Conservation (phyloP, 2,113 vertebrate species). For the Hippolais icterina region DNA sequence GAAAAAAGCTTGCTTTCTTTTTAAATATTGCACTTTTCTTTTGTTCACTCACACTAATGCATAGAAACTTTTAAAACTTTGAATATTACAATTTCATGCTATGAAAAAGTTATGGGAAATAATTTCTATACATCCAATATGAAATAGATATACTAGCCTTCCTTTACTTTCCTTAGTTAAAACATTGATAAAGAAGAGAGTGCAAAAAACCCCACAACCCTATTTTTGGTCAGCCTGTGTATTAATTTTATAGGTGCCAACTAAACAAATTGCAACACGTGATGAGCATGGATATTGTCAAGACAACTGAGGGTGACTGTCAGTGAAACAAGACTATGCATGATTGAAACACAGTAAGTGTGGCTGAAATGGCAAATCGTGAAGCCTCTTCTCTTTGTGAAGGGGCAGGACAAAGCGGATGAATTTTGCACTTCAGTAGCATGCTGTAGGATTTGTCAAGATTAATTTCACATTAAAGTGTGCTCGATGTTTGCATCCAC, state of each 20-base stretch:
- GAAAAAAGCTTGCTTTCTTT: slow-evolving; percentile 58
- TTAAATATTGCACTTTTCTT: slow-evolving; percentile 79
- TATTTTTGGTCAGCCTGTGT: slow-evolving; percentile 72
- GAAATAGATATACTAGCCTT: slow-evolving; percentile 62
- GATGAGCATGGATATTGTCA: slow-evolving; percentile 34
- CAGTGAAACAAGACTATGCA: slow-evolving; percentile 49
- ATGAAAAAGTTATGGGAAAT: slow-evolving; percentile 63
- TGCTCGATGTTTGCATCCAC: slow-evolving; percentile 67
- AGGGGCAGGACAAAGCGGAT: slow-evolving; percentile 36
- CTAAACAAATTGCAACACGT: slow-evolving; percentile 14
- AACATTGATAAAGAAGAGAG: slow-evolving; percentile 67
- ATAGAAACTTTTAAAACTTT: slow-evolving; percentile 71
- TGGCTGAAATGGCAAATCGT: slow-evolving; percentile 54
- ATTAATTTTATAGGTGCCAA: slow-evolving; percentile 29
- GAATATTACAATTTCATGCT: slow-evolving; percentile 60
- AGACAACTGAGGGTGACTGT: slow-evolving; percentile 57
- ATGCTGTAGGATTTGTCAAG: slow-evolving; percentile 70
- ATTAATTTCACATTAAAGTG: slow-evolving; percentile 77
- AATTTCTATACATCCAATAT: slow-evolving; percentile 69
- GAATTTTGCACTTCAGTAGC: slow-evolving; percentile 74
- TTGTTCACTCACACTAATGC: slow-evolving; percentile 79
- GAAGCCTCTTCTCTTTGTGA: slow-evolving; percentile 46
- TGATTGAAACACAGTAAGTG: slow-evolving; percentile 48
- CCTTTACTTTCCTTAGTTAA: slow-evolving; percentile 58
- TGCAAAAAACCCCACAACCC: slow-evolving; percentile 67